Evolutionary conservation across 35 echinoderm and acorn worm species (phyloP), one percentile per base, ranked within the genome.

Genomic region (Heliocidaris erythrogramma): DNA sequence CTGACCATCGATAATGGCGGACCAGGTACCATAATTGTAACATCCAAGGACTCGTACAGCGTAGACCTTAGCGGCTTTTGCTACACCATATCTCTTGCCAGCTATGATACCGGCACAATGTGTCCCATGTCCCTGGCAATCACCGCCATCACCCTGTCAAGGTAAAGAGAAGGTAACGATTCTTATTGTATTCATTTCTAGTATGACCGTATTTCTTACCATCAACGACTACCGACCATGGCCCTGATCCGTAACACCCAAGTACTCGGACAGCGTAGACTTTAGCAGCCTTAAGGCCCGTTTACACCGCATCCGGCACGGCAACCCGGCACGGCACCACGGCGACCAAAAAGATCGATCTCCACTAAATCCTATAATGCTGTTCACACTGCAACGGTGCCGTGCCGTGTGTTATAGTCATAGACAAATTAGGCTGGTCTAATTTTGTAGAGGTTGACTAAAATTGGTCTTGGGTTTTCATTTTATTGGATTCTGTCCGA

Each of bases 181-280:
- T 27, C 5, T 71, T 0, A 78, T 78, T 78, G 5, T 78, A 18
- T 78, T 21, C 27, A 17, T 27, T 78, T 78, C 17, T 60, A 18
- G 2, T 12, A 60, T 60, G 9, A 60, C 59, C 12, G 35, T 42
- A 42, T 42, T 42, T 42, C 87, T n/a, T 60, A 97, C 96, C 96
- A 24, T 95, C 88, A 30, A 95, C 90, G 27, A 97, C 92, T 17
- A 60, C 94, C n/a, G 94, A 60, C 92, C 94, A 95, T 16, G 93
- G 47, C 11, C 96, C 96, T 2, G 95, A 94, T 13, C 96, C 96
- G 31, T 61, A 24, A 87, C 96, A 97, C 48, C 96, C 96, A 17
- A 97, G 95, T 18, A 97, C 96, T 24, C 96, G 92, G 0, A 97
- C 95, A 30, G 95, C 96, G 87, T 95, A 95, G 12, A 97, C 86